Conservation (phyloP, 1,140 invertebrate genomes). For the Drosophila funebris region DNA sequence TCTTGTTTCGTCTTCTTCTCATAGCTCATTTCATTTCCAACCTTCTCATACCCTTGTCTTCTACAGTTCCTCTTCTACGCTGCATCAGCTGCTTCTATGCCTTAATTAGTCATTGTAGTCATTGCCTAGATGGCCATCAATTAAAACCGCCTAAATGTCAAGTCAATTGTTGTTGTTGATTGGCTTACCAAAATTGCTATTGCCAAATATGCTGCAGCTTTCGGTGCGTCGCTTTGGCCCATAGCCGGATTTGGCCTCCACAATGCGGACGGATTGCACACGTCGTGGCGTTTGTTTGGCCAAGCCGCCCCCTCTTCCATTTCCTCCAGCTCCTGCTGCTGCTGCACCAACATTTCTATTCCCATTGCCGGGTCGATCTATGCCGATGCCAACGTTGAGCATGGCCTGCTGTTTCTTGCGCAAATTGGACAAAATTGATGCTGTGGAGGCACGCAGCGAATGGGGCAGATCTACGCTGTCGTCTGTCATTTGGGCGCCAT, state of each 20-base stretch:
- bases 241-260: constrained; percentile 69
- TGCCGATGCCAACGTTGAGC: constrained; percentile 38
- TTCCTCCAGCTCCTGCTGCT: background rate
- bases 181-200: constrained; percentile 76
- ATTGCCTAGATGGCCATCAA: constrained; percentile 9
- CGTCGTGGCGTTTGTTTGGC: constrained; percentile 72
- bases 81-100: background rate
- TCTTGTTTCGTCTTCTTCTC: background rate
- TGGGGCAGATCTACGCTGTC: constrained; percentile 68
- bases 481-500: constrained; percentile 83
- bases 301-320: constrained; percentile 16
- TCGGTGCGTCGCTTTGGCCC: constrained; percentile 77
- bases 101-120: background rate
- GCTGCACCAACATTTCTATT: background rate
- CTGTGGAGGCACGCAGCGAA: constrained; percentile 69
- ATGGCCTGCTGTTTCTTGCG: constrained; percentile 67
- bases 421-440: constrained; percentile 77
- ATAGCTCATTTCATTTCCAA: background rate
- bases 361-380: constrained; percentile 5
- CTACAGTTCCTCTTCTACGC: background rate
- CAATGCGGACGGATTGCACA: constrained; percentile 79
- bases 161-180: background rate
- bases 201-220: constrained; percentile 81
- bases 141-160: background rate
- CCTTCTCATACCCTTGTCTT: background rate